Evolutionary conservation across 37 sponge, comb jelly and placozoan genomes (phyloP), one percentile per base, ranked within the genome.

Genomic region (Cliona cf. orientalis): DNA sequence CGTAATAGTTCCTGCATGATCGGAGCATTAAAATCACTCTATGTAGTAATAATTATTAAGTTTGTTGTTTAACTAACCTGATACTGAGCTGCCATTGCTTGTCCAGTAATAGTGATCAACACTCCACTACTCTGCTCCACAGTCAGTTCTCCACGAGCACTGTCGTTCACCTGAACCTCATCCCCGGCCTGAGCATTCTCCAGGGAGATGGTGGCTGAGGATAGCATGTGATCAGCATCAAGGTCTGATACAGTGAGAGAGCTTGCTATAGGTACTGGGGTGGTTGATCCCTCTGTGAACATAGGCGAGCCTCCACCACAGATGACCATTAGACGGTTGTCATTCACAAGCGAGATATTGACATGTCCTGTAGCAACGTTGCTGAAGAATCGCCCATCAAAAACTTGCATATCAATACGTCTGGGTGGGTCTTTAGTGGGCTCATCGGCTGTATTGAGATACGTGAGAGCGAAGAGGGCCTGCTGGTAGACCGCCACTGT

Each of bases 301-400:
- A 11, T 31, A 5, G 35, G 34, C 33, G 62, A 19, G 22, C 56
- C 79, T 4, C 29, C 55, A 12, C 75, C 80, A 80, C 90, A 90
- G 25, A 56, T 3, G 19, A 84, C 34, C 31, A 80, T 29, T 1
- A 84, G 69, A 14, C 58, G 73, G 46, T 68, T 67, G 44, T 90
- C 90, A 57, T 72, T n/a, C 0, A 74, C 25, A 22, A 81, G 53
- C 0, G 73, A 31, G 37, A 89, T 58, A 19, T 41, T 43, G 45
- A 91, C 23, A 22, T 53, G 72, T 5, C 63, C 79, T n/a, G 46
- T 62, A 11, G 65, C 49, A 7, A 28, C 37, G 59, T 86, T 71
- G 72, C 87, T 82, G 37, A 0, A 22, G 74, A 79, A 78, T 25
- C 63, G 5, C 6, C 87, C 91, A 72, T 91, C 91, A 78, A 46